Conservation (phyloP, 1,140 invertebrate genomes). For the Venturia canescens region DNA sequence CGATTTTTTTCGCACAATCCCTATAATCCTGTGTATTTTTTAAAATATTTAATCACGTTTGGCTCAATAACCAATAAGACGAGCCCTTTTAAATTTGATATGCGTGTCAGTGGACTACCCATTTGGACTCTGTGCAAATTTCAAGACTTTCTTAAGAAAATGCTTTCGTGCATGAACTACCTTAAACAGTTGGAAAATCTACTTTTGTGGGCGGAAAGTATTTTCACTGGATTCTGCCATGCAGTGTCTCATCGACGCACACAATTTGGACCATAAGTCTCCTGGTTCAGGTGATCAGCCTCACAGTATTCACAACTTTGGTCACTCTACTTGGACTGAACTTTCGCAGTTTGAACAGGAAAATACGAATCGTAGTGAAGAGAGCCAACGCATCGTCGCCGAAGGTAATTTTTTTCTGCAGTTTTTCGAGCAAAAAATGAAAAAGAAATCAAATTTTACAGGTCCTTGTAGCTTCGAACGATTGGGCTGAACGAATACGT, state of each 20-base stretch:
- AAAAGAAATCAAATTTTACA: conserved; percentile 14
- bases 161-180: too few relatives aligned
- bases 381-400: conserved; percentile 29
- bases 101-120: too few relatives aligned
- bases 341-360: conserved; percentile 34
- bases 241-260: neutral
- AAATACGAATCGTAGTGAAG: conserved; percentile 32
- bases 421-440: neutral
- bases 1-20: too few relatives aligned
- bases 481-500: conserved; percentile 33
- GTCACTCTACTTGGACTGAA: conserved; percentile 34
- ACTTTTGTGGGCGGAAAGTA: too few relatives aligned
- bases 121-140: too few relatives aligned
- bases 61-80: too few relatives aligned
- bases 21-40: too few relatives aligned
- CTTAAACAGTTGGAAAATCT: too few relatives aligned
- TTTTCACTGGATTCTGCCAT: too few relatives aligned
- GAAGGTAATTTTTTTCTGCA: conserved; percentile 33
- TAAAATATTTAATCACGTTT: too few relatives aligned
- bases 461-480: conserved; percentile 29
- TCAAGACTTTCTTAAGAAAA: too few relatives aligned
- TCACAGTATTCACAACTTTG: conserved; percentile 40
- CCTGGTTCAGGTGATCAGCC: conserved; percentile 6
- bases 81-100: too few relatives aligned
- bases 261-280: neutral